Evolutionary conservation across 1,140 invertebrate genomes (phyloP).

Genomic region (Cyclargus thomasi): DNA sequence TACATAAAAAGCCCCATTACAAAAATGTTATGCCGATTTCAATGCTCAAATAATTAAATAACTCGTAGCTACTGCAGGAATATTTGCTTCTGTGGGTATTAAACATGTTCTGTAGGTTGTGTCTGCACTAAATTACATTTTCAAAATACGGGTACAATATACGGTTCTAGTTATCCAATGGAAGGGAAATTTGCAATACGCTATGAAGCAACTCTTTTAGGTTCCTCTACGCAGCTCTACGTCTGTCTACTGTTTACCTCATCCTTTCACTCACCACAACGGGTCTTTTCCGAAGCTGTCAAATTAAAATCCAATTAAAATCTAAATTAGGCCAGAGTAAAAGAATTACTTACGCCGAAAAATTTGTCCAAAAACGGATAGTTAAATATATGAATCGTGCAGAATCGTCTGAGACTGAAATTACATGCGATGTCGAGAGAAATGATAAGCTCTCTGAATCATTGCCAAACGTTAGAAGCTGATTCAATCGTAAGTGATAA

Average conservation of each 20-base stretch:
- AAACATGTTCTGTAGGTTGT: not conserved
- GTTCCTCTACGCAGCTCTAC: slow-evolving; percentile 57
- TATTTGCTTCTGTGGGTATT: not conserved
- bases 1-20: not conserved
- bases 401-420: slow-evolving; percentile 17
- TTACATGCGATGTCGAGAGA: slow-evolving; percentile 20
- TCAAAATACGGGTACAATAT: slow-evolving; percentile 4
- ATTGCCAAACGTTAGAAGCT: slow-evolving; percentile 16
- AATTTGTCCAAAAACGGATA: not conserved
- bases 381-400: slow-evolving; percentile 16
- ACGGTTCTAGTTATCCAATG: slow-evolving; percentile 25
- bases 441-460: slow-evolving; percentile 21
- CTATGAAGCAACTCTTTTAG: slow-evolving; percentile 55
- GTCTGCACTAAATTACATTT: not conserved
- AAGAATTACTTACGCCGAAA: not conserved
- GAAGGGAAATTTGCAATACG: slow-evolving; percentile 39
- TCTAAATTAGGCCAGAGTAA: slow-evolving; percentile 19
- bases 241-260: slow-evolving; percentile 60
- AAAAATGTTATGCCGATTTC: too few relatives aligned
- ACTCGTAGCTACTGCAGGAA: too few relatives aligned
- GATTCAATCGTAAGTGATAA: slow-evolving; percentile 2
- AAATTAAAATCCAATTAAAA: slow-evolving; percentile 58
- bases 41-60: too few relatives aligned
- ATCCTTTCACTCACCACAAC: slow-evolving; percentile 67
- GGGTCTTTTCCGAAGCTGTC: slow-evolving; percentile 76